These are phyloP conservation scores for Heliornis fulica DNA, from an alignment of 2,113 vertebrate genomes.

Conservation along the genomic window DNA sequence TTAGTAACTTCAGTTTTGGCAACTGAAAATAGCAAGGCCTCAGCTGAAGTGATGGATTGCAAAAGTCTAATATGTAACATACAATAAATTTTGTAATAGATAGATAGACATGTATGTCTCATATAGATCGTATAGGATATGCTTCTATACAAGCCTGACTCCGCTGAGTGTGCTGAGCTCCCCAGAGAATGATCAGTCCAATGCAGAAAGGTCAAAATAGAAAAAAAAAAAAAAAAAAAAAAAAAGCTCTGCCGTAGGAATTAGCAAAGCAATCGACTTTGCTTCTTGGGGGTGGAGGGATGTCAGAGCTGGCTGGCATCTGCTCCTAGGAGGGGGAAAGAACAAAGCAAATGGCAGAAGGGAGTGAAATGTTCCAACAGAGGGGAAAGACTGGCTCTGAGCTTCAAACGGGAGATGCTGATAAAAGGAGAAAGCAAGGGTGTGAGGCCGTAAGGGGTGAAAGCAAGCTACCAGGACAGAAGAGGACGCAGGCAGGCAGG, in stretches of 20 bases:
- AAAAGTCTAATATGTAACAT: neutral
- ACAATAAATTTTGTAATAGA: no score
- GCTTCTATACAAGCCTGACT: neutral
- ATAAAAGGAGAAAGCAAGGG: neutral
- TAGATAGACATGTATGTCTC: neutral
- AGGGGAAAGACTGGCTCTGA: neutral
- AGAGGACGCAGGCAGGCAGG: neutral
- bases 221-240: neutral
- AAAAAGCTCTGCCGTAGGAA: neutral
- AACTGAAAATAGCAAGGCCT: neutral
- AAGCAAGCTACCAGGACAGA: neutral
- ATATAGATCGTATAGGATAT: rapidly evolving
- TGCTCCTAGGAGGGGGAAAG: neutral
- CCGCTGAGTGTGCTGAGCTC: neutral
- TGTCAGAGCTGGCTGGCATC: neutral
- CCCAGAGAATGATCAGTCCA: neutral
- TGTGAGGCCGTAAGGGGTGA: neutral
- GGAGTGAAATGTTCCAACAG: neutral
- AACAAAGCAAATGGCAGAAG: neutral
- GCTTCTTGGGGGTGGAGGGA: neutral
- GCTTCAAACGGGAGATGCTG: neutral
- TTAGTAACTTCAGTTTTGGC: neutral
- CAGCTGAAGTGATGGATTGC: neutral
- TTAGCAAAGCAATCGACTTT: neutral
- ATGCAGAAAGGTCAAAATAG: neutral